Conservation (phyloP, 2,888 invertebrate species). For the Amphipoea oculea region DNA sequence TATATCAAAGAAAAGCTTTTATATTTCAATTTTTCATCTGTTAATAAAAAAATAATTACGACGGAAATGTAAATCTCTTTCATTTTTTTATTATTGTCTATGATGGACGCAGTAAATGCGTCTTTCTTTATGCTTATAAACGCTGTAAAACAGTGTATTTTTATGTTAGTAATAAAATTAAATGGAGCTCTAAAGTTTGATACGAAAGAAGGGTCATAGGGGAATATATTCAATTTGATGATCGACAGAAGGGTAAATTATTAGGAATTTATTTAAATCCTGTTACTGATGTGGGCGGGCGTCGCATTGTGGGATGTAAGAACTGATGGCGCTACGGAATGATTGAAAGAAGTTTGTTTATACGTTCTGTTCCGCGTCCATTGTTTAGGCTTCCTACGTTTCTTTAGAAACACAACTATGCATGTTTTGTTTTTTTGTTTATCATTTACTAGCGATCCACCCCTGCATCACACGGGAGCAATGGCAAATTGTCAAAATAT, state of each 20-base stretch:
- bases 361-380: constrained; percentile 1
- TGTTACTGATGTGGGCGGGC: constrained; percentile 53
- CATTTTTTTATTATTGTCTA: constrained; percentile 50
- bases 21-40: constrained; percentile 31
- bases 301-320: constrained; percentile 18
- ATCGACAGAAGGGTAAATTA: constrained; percentile 64
- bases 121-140: constrained; percentile 55
- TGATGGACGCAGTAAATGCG: constrained; percentile 43
- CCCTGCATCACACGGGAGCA: neutral
- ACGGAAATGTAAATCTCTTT: constrained; percentile 52
- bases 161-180: constrained; percentile 64
- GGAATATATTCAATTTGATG: constrained; percentile 65
- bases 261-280: constrained; percentile 65
- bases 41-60: constrained; percentile 45
- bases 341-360: constrained; percentile 23
- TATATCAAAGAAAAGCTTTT: constrained; percentile 14
- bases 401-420: neutral
- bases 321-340: constrained; percentile 29
- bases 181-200: constrained; percentile 59
- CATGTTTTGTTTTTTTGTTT: neutral
- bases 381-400: constrained; percentile 4
- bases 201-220: constrained; percentile 61
- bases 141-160: constrained; percentile 58
- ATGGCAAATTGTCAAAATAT: too few species aligned
- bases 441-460: neutral